Conservation (phyloP, 2,888 invertebrate species). For the Rhopalosiphum nymphaeae region DNA sequence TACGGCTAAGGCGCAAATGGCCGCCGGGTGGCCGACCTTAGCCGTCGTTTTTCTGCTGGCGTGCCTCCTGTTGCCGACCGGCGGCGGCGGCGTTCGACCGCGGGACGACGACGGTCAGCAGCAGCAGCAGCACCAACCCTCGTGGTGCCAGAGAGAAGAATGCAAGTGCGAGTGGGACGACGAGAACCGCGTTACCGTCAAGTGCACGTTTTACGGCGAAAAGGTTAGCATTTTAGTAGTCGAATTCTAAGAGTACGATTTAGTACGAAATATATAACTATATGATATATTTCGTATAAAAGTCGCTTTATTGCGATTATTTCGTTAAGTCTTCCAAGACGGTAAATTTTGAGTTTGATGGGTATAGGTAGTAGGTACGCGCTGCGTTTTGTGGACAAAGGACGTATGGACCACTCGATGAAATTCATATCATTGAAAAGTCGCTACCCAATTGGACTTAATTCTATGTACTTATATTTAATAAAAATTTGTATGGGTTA, state of each 20-base stretch:
- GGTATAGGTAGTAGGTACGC: background rate
- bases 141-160: slow-evolving; percentile 21
- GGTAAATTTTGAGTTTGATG: background rate
- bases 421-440: no score
- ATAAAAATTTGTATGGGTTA: no score
- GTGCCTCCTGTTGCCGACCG: slow-evolving; percentile 44
- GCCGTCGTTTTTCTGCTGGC: slow-evolving; percentile 48
- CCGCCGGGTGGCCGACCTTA: slow-evolving; percentile 46
- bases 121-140: background rate
- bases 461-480: no score
- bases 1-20: slow-evolving; percentile 40
- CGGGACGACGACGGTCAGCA: slow-evolving; percentile 3
- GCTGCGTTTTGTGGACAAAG: background rate
- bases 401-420: background rate
- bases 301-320: background rate
- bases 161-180: slow-evolving; percentile 31
- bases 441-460: no score
- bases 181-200: background rate
- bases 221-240: slow-evolving; percentile 14
- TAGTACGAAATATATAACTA: background rate
- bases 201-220: slow-evolving; percentile 32
- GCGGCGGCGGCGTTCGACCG: slow-evolving; percentile 6
- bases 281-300: background rate
- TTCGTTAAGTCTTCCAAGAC: background rate
- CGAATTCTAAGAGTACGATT: background rate